Conservation (phyloP, 2,888 invertebrate species). For the Ganaspis brasiliensis region DNA sequence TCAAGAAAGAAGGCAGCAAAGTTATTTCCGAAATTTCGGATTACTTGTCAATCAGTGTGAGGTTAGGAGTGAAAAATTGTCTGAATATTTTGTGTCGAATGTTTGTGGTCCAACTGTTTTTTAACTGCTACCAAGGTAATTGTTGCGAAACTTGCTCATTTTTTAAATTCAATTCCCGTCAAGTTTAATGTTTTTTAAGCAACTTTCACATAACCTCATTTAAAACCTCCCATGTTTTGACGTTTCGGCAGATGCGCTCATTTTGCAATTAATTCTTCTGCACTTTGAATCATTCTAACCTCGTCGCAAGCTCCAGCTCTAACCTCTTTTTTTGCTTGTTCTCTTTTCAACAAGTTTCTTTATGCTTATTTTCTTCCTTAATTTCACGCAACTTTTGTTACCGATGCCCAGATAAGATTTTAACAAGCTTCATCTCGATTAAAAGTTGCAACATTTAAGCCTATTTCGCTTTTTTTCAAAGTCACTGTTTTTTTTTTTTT, state of each 20-base stretch:
- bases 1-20: constrained; percentile 50
- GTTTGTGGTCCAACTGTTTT: constrained; percentile 68
- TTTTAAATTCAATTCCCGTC: constrained; percentile 25
- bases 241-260: constrained; percentile 45
- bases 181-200: background rate
- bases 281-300: constrained; percentile 38
- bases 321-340: constrained; percentile 64
- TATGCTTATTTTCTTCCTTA: constrained; percentile 59
- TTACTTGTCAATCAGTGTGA: constrained; percentile 71
- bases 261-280: background rate
- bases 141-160: constrained; percentile 43
- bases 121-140: constrained; percentile 68
- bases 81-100: constrained; percentile 69
- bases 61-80: constrained; percentile 74
- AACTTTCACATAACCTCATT: constrained; percentile 52
- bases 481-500: background rate
- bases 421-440: constrained; percentile 58
- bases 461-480: background rate
- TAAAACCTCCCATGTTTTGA: constrained; percentile 50
- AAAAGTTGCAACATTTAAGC: constrained; percentile 26
- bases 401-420: constrained; percentile 59
- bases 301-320: constrained; percentile 34
- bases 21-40: constrained; percentile 52
- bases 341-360: constrained; percentile 65
- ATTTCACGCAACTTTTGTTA: constrained; percentile 39